phyloP scores from a whole-genome alignment of 1,140 invertebrate genomes.

The Homalodisca vitripennis region DNA sequence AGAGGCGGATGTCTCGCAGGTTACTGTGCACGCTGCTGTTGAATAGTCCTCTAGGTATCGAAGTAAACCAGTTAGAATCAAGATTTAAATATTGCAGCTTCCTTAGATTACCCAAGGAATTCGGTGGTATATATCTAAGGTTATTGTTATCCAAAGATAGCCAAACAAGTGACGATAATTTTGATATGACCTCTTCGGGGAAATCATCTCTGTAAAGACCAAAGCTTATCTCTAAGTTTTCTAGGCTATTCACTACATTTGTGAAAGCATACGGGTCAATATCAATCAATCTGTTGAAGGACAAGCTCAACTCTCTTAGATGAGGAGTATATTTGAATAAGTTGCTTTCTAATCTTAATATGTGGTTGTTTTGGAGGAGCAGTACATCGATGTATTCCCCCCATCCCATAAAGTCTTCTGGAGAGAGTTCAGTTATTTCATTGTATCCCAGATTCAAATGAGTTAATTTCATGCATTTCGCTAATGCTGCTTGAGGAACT shows the following conservation, averaged over 20 bases:
- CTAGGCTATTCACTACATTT: constrained; percentile 67
- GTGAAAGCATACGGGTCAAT: constrained; percentile 74
- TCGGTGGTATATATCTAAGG: constrained; percentile 66
- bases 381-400: constrained; percentile 71
- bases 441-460: constrained; percentile 89
- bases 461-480: constrained; percentile 65
- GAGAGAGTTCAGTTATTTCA: constrained; percentile 69
- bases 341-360: constrained; percentile 68
- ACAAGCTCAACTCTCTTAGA: constrained; percentile 81
- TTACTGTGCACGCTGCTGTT: constrained; percentile 66
- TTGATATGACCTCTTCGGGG: constrained; percentile 67
- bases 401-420: constrained; percentile 74
- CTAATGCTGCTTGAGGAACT: constrained; percentile 66
- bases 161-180: constrained; percentile 73
- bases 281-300: constrained; percentile 81
- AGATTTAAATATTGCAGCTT: constrained; percentile 81
- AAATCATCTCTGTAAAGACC: constrained; percentile 76
- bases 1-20: constrained; percentile 72
- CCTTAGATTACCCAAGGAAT: constrained; percentile 61
- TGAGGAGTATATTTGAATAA: constrained; percentile 68
- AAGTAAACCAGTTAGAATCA: constrained; percentile 75
- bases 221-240: constrained; percentile 82
- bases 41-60: constrained; percentile 64
- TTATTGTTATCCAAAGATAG: constrained; percentile 87
- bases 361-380: constrained; percentile 79